A percentile compares a stretch with the other conserved stretches of the same genome.
phyloP scores from a whole-genome alignment of 2,113 vertebrate species.

The Promerops cafer region DNA sequence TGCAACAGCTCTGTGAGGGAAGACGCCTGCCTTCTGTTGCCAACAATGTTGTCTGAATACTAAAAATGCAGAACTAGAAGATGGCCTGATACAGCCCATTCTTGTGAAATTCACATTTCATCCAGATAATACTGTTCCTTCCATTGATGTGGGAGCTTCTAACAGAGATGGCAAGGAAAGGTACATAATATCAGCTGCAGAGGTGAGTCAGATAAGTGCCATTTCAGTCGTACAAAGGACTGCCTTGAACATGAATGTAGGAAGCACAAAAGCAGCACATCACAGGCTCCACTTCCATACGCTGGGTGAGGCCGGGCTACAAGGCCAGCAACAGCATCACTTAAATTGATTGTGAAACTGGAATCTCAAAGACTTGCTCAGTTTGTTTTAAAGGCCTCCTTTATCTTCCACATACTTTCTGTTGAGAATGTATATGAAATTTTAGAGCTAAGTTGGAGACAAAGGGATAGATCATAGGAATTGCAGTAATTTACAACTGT shows the following conservation, averaged over 20 bases:
- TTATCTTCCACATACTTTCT: not conserved
- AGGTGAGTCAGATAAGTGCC: not conserved
- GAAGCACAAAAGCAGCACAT: slow-evolving; percentile 18
- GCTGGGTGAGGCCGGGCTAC: not conserved
- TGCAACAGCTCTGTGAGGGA: not conserved
- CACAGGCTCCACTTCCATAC: not conserved
- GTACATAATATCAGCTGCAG: not conserved
- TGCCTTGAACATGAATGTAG: not conserved
- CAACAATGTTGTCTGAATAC: not conserved
- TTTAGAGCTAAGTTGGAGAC: not conserved
- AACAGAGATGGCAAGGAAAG: not conserved
- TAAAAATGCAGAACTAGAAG: slow-evolving; percentile 4
- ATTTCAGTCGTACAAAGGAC: not conserved
- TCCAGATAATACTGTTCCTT: not conserved
- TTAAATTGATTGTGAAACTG: not conserved
- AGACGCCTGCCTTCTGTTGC: not conserved
- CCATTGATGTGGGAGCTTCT: slow-evolving; percentile 14
- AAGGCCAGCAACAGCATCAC: not conserved
- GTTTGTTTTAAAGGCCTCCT: not conserved
- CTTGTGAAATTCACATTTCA: not conserved
- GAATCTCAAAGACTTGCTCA: not conserved
- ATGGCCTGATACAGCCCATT: not conserved
- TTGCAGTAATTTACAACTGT: not conserved
- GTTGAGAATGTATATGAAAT: not conserved
- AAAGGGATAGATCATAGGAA: not conserved